Conservation (phyloP, 2,797 vertebrate genomes). For the Phrynocephalus vlangalii region DNA sequence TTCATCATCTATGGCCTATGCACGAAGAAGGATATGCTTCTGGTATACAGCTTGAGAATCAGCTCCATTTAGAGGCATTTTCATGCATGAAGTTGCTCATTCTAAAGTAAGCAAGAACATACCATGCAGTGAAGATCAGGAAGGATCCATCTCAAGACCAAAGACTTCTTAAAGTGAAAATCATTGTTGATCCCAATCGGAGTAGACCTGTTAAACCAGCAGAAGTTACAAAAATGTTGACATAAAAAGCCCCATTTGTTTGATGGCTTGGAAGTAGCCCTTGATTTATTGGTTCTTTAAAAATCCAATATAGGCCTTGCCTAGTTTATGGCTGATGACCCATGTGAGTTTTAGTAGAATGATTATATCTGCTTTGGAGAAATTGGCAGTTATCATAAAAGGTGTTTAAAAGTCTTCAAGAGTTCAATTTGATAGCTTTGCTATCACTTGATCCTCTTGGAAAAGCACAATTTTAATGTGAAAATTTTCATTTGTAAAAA, state of each 20-base stretch:
- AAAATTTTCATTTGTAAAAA: slow-evolving; percentile 5
- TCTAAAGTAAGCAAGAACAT: not conserved
- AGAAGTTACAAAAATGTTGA: too few relatives aligned
- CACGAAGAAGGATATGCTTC: not conserved
- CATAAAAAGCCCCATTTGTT: too few relatives aligned
- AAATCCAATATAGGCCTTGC: slow-evolving; percentile 17
- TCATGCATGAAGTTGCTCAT: not conserved
- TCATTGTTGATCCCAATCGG: too few relatives aligned
- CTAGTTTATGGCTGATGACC: slow-evolving; percentile 36
- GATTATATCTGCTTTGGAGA: slow-evolving; percentile 56
- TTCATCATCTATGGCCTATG: not conserved
- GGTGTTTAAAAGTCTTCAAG: slow-evolving; percentile 34
- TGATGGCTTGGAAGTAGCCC: too few relatives aligned
- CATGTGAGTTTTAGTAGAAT: slow-evolving; percentile 23
- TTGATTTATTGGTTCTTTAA: slow-evolving; percentile 45
- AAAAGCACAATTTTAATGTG: slow-evolving; percentile 23
- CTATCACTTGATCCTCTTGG: not conserved
- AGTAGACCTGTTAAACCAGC: too few relatives aligned
- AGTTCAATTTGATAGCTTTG: slow-evolving; percentile 27
- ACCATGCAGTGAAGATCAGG: not conserved
- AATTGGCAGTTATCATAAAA: slow-evolving; percentile 57
- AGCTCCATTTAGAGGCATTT: not conserved
- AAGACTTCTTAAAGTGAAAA: not conserved
- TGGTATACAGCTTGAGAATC: not conserved
- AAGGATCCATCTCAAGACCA: not conserved